A percentile compares a stretch with the other conserved stretches of the same genome.
These are phyloP conservation scores for Triplophysa dalaica DNA, from an alignment of 2,113 vertebrate genomes.

Conservation along the genomic window DNA sequence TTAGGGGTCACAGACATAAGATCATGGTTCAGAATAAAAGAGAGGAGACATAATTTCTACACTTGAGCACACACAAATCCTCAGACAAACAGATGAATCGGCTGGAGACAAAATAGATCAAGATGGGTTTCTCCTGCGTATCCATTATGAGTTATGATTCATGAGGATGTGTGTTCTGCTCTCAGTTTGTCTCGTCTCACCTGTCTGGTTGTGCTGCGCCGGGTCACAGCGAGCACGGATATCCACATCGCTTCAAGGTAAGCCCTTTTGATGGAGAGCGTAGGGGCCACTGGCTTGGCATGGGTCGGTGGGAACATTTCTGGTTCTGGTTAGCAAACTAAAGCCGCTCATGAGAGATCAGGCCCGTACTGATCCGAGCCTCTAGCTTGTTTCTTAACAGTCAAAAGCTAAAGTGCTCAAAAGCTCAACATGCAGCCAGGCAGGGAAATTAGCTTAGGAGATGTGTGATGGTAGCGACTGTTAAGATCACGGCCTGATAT, in stretches of 20 bases:
- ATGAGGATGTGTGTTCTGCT: slow-evolving; percentile 61
- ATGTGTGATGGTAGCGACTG: neutral
- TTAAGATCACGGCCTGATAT: neutral
- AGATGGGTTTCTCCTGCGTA: neutral
- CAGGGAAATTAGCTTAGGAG: slow-evolving; percentile 16
- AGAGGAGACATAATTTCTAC: slow-evolving; percentile 16
- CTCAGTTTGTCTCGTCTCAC: slow-evolving; percentile 71
- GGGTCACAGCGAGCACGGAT: slow-evolving; percentile 62
- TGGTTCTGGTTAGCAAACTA: slow-evolving; percentile 82
- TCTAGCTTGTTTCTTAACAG: slow-evolving; percentile 18
- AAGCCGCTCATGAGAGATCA: slow-evolving; percentile 62
- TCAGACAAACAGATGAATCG: slow-evolving; percentile 14
- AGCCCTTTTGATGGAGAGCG: slow-evolving; percentile 76
- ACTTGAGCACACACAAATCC: slow-evolving; percentile 22
- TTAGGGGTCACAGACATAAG: slow-evolving; percentile 28
- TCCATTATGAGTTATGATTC: slow-evolving; percentile 63
- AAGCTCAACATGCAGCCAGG: neutral
- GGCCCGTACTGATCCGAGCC: slow-evolving; percentile 54
- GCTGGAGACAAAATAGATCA: slow-evolving; percentile 43
- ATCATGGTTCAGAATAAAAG: slow-evolving; percentile 3
- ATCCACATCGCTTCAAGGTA: slow-evolving; percentile 40
- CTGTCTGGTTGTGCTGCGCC: slow-evolving; percentile 62
- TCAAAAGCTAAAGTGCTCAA: slow-evolving; percentile 30
- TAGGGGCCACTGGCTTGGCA: slow-evolving; percentile 70
- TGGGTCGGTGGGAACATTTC: slow-evolving; percentile 76